These are phyloP conservation scores for Tetragonula clypearis DNA, from an alignment of 1,140 invertebrate genomes.

Conservation along the genomic window DNA sequence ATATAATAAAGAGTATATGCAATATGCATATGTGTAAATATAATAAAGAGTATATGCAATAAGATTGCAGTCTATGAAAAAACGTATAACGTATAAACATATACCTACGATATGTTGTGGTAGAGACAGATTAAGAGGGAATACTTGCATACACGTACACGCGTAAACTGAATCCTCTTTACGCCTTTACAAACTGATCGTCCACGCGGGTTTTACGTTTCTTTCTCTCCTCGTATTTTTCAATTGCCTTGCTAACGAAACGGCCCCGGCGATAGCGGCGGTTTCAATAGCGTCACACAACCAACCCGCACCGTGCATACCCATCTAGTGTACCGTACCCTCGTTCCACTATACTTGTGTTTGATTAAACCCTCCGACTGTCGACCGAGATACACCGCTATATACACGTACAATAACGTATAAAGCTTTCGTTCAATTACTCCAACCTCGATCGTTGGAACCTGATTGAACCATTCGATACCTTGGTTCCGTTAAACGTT, in stretches of 20 bases:
- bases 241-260: slow-evolving; percentile 68
- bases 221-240: slow-evolving; percentile 61
- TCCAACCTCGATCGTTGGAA: slow-evolving; percentile 34
- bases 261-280: slow-evolving; percentile 55
- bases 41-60: neutral
- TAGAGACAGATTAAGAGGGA: slow-evolving; percentile 16
- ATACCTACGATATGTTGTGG: neutral
- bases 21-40: neutral
- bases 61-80: neutral
- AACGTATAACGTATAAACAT: neutral
- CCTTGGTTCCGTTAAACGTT: slow-evolving; percentile 64
- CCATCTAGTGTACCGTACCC: slow-evolving; percentile 37
- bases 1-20: neutral
- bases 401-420: slow-evolving; percentile 57
- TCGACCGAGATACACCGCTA: slow-evolving; percentile 49
- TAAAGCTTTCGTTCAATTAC: slow-evolving; percentile 57
- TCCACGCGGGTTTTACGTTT: slow-evolving; percentile 46
- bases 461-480: slow-evolving; percentile 64
- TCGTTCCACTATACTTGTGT: slow-evolving; percentile 56
- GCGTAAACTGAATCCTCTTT: slow-evolving; percentile 40
- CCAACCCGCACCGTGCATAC: slow-evolving; percentile 48
- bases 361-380: slow-evolving; percentile 66
- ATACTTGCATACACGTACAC: neutral
- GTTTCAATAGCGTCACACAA: slow-evolving; percentile 64
- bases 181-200: slow-evolving; percentile 31